A percentile compares a stretch with the other conserved stretches of the same genome.
Evolutionary conservation across 2,888 invertebrate genomes (phyloP).

Genomic region (Agrochola litura): DNA sequence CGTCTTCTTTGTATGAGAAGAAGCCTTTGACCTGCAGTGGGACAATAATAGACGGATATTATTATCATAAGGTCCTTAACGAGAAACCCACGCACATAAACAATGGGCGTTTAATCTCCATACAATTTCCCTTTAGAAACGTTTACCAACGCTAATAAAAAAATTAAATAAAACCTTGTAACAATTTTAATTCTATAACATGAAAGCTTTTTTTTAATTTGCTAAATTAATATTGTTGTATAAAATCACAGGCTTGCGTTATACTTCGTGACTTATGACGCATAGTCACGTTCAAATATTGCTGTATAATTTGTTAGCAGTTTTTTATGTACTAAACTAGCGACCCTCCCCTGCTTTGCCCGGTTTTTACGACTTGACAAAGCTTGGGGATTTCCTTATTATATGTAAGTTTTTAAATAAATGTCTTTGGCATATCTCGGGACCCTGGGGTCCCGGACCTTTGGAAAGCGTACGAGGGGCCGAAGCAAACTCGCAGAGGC

Average conservation of each 20-base stretch:
- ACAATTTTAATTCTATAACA: slow-evolving; percentile 58
- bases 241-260: slow-evolving; percentile 56
- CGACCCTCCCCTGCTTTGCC: neutral
- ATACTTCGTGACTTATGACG: slow-evolving; percentile 51
- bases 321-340: neutral
- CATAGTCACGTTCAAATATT: slow-evolving; percentile 50
- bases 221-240: slow-evolving; percentile 56
- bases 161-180: slow-evolving; percentile 48
- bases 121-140: slow-evolving; percentile 29
- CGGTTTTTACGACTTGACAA: too few species aligned
- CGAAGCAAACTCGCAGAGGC: too few species aligned
- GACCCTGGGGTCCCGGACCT: too few species aligned
- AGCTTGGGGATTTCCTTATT: too few species aligned
- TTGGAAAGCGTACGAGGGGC: too few species aligned
- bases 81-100: neutral
- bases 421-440: too few species aligned
- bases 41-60: too few species aligned
- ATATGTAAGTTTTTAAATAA: too few species aligned
- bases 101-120: slow-evolving; percentile 12
- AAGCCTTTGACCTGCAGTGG: too few species aligned
- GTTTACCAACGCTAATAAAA: slow-evolving; percentile 35
- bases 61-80: too few species aligned
- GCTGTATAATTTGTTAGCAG: slow-evolving; percentile 21
- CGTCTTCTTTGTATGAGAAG: too few species aligned
- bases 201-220: slow-evolving; percentile 61